These are phyloP conservation scores for Ormyrus rosae DNA, from an alignment of 2,888 invertebrate genomes.

Conservation along the genomic window DNA sequence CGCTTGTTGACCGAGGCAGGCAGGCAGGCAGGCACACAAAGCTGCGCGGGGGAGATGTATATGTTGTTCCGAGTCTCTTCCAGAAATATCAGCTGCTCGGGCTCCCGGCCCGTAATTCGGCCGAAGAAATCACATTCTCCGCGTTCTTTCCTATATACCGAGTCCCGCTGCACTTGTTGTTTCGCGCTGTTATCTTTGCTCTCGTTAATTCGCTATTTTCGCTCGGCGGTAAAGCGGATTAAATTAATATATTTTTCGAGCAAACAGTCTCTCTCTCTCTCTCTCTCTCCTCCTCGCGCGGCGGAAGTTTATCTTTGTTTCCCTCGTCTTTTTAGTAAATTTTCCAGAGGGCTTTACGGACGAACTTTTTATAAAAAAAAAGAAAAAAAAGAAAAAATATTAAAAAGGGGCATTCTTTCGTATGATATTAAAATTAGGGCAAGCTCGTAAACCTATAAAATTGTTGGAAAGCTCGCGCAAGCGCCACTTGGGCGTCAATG, in stretches of 20 bases:
- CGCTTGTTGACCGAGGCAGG: conserved; percentile 37
- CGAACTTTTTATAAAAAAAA: no score
- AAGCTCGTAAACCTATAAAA: no score
- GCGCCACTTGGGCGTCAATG: conserved; percentile 7
- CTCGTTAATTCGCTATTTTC: conserved; percentile 26
- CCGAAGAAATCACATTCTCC: conserved; percentile 15
- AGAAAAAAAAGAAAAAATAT: no score
- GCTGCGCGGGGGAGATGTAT: not conserved
- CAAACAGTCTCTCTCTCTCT: not conserved
- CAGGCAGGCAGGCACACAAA: not conserved
- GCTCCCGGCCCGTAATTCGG: not conserved
- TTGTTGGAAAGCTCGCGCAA: not conserved
- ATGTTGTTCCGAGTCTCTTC: conserved; percentile 20
- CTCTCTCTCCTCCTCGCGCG: not conserved
- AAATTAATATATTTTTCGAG: conserved; percentile 26
- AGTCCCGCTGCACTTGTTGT: conserved; percentile 10
- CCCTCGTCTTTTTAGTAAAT: not conserved
- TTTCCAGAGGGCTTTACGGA: no score
- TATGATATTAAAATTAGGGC: no score
- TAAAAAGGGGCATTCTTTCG: no score
- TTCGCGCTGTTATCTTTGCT: conserved; percentile 37
- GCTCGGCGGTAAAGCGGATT: not conserved
- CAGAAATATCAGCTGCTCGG: conserved; percentile 29
- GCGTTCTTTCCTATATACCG: not conserved
- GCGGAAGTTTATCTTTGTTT: conserved; percentile 9